Base-by-base conservation (phyloP, 2,888 invertebrate genomes). In the Mythimna albipuncta region DNA sequence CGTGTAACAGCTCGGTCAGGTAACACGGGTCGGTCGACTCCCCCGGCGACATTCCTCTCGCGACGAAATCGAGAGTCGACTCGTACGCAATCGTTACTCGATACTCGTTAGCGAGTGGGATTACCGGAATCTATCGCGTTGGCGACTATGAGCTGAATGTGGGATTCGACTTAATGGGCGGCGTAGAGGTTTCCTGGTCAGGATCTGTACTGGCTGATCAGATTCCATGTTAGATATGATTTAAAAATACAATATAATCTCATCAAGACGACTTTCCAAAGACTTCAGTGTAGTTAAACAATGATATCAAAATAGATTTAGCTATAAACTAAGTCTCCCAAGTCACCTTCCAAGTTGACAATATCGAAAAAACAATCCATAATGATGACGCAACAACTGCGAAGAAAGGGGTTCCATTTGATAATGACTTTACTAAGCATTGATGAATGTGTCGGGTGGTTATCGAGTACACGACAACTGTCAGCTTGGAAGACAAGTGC, bases 31-130 rank as follows among this genome's bases (percentile, higher is more conserved):
- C 83, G 82, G 80, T 74, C 87, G 87, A 88, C 89, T 88, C 83
- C 88, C 82, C 87, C 73, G 88, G 90, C 87, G 92, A 91, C 92
- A 93, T 93, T 93, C 93, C 91, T 85, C 80, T 78, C 84, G 85
- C 86, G 88, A 90, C 88, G 93, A 93, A 93, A 93, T 86, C 90
- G 93, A 93, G 93, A 93, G 93, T 93, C 89, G 86, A 84, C 88
- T 89, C 87, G 89, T 89, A 88, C 89, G 89, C 89, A 90, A 89
- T 88, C 86, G 81, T 75, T 83, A 81, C 84, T 81, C 79, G 79
- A 82, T 79, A 83, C 81, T 81, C 83, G 83, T 83, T 83, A 89
- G 81, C 89, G 85, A 89, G 84, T 87, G 86, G 85, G 87, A 84
- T 90, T 88, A 89, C 89, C 87, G 88, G 88, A 89, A 89, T 91